Percentiles rank a stretch among this genome's conserved stretches.
Evolutionary conservation across 2,797 vertebrate genomes (phyloP).

Genomic region (Tadarida brasiliensis): DNA sequence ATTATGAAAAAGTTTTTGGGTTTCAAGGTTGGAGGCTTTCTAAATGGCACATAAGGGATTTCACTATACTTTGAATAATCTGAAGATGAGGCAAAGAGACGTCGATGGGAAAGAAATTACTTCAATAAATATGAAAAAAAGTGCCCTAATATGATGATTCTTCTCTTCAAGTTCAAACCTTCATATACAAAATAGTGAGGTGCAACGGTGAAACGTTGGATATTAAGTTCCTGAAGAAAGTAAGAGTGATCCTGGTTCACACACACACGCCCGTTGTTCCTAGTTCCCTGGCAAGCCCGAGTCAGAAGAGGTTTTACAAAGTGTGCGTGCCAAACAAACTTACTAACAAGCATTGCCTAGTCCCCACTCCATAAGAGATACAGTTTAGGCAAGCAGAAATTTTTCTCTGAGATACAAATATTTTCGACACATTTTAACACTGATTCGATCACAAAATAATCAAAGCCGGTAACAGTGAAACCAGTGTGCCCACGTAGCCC

Average conservation of each 20-base stretch:
- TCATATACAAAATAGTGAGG: not conserved
- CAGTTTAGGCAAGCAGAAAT: conserved; percentile 6
- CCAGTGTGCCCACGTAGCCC: not conserved
- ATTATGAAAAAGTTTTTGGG: not conserved
- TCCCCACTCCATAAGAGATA: not conserved
- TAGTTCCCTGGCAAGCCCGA: conserved; percentile 40
- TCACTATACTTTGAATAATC: not conserved
- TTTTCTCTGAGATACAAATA: conserved; percentile 8
- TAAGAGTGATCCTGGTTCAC: conserved; percentile 65
- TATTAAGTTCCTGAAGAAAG: conserved; percentile 1
- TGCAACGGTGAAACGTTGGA: not conserved
- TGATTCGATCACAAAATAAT: conserved; percentile 38
- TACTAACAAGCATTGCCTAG: conserved; percentile 50
- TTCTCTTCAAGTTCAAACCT: conserved; percentile 10
- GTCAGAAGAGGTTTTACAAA: conserved; percentile 38
- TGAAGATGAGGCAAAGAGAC: not conserved
- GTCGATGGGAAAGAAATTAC: not conserved
- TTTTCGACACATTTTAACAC: conserved; percentile 20
- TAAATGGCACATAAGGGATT: not conserved
- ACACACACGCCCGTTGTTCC: conserved; percentile 20
- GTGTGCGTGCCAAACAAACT: conserved; percentile 46
- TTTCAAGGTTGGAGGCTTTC: conserved; percentile 16
- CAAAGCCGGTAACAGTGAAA: conserved; percentile 1
- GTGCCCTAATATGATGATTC: conserved; percentile 21
- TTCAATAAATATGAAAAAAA: too few relatives aligned